Evolutionary conservation across 2,888 invertebrate species (phyloP), one percentile per base, ranked within the genome.

Genomic region (Drosophila robusta): DNA sequence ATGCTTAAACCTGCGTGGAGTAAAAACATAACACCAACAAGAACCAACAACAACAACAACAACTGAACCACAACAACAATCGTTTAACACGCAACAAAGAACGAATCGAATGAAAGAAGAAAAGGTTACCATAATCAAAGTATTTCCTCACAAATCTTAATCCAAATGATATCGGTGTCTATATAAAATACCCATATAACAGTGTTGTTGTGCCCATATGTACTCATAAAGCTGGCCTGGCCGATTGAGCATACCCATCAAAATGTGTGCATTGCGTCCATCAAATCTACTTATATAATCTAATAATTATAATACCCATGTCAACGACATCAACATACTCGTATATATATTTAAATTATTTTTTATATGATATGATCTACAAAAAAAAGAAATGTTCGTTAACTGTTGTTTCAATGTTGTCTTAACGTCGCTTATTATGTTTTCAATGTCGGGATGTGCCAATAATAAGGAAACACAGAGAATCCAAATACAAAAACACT

Each of bases 41-140:
- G 69, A 55, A 68, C 63, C 61, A 58, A 70, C 70, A 66, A 80
- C 66, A 61, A 64, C 62, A 68, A 58, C 57, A 44, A 60, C 22
- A 61, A 60, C 46, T 29, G 29, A 52, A 52, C 18, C 41, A 84
- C 78, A 78, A 83, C 80, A 71, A 78, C 88, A 71, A 84, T 66
- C 76, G 88, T 80, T 87, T 75, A 80, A 78, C 89, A 88, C 69
- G 76, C 87, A 80, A 77, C 85, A 88, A 84, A 61, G 80, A 75
- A 55, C 62, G 73, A 67, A 75, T 72, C 56, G 57, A 66, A 62
- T 32, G 52, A 52, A 42, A 29, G 52, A 63, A 36, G 14, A 73
- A 71, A 75, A 78, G 80, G 80, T 80, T 82, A 82, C 70, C 70
- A 75, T 52, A 56, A 73, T 72, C 55, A 67, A 80, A 80, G 64